Percentiles rank a stretch among this genome's conserved stretches.
phyloP scores from a whole-genome alignment of 2,888 invertebrate species.

The Rotaria socialis region DNA sequence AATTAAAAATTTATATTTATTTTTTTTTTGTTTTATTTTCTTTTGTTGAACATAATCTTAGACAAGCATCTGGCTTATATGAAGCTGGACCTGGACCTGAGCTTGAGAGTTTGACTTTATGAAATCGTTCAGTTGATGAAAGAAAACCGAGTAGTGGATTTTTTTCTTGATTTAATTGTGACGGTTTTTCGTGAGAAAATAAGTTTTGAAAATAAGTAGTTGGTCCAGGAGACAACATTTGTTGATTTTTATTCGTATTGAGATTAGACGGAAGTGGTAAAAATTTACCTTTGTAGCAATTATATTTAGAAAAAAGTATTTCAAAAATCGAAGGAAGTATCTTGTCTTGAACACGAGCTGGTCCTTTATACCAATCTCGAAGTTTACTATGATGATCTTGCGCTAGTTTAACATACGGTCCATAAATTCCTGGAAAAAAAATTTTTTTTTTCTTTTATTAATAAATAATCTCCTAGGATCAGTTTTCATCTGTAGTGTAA shows the following conservation, averaged over 20 bases:
- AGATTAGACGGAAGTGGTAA: neutral
- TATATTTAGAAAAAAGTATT: neutral
- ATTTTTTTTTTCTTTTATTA: neutral
- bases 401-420: neutral
- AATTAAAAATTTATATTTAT: neutral
- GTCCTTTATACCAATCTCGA: neutral
- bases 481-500: neutral
- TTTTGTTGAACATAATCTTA: neutral
- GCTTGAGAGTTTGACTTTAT: neutral
- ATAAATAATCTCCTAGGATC: neutral
- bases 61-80: neutral
- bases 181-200: neutral
- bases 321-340: neutral
- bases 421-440: conserved; percentile 14
- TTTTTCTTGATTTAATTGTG: neutral
- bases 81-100: neutral
- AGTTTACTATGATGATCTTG: neutral
- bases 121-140: conserved; percentile 26
- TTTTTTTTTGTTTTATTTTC: neutral
- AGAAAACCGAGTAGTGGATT: neutral
- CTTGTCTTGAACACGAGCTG: neutral
- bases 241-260: neutral
- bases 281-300: neutral
- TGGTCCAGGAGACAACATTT: neutral
- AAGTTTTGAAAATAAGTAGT: neutral